Base-by-base conservation (phyloP, 2,113 vertebrate species). In the Herpetotheres cachinnans region DNA sequence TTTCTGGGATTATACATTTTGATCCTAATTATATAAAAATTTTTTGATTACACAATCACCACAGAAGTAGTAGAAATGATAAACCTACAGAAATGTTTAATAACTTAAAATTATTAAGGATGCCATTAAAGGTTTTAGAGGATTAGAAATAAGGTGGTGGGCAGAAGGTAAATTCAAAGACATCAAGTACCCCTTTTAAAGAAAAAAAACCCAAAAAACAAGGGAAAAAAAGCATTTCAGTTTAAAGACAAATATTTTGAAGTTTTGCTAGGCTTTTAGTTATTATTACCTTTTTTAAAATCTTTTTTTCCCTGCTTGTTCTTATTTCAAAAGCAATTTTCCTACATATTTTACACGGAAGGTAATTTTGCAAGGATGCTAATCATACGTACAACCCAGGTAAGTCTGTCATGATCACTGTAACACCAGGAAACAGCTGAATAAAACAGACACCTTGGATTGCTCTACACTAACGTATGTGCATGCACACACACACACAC, bases 401-500 rank as follows among this genome's bases (percentile, higher is more conserved):
- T 58, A 82, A 74, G 3, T 22, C 16, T 66, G 7, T 38, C 36
- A 40, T 36, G 49, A 71, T 46, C 16, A 30, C 6, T 30, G 26
- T n/a, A 44, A 8, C 54, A 77, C n/a, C 20, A 69, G 19, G 25
- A 86, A 90, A 79, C 0, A 76, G 32, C 0, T 58, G 7, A 87
- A 19, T 55, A 30, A 59, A 93, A 54, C 6, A 56, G 22, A 32
- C 32, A 76, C 3, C 25, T 71, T 82, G n/a, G 22, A 15, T 55
- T 59, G 27, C 32, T 85, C 66, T 69, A 11, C 13, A 29, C 63
- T 44, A 76, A 70, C 19, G 2, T 27, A 27, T 20, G 21, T 55
- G 27, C 6, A n/a, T 1, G 7, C 4, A 20, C 3, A 44, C 7
- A 71, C 20, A 24, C 5, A 47, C 4, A 40, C 1, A 30, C 9